Evolutionary conservation across 2,113 vertebrate genomes (phyloP).

Genomic region (Platanista minor): DNA sequence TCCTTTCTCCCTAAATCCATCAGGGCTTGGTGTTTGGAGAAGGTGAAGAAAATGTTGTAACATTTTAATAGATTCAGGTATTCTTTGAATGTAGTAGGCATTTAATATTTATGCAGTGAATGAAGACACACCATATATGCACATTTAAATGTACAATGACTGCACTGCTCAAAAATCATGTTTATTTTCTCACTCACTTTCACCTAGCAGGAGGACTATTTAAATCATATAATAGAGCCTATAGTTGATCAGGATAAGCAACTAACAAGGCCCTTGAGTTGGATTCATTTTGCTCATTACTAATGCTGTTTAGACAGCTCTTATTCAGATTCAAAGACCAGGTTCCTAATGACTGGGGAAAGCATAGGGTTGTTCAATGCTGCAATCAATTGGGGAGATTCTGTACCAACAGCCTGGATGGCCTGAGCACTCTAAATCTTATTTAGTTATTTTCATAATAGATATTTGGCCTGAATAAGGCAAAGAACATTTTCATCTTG

Average conservation of each 20-base stretch:
- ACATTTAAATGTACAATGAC: background rate
- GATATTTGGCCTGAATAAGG: background rate
- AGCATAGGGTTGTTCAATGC: background rate
- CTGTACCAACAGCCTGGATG: background rate
- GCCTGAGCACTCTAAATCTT: background rate
- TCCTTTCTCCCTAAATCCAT: conserved; percentile 14
- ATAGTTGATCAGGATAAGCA: background rate
- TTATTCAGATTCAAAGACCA: background rate
- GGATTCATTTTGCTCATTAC: background rate
- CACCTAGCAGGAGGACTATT: background rate
- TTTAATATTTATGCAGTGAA: background rate
- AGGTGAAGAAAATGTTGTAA: background rate
- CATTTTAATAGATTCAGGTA: background rate
- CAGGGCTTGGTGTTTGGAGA: background rate
- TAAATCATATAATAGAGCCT: background rate
- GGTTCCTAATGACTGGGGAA: background rate
- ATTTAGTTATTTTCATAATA: background rate
- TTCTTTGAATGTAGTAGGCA: background rate
- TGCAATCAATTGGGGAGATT: background rate
- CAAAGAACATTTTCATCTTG: background rate
- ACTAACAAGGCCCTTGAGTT: background rate
- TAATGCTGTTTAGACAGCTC: background rate
- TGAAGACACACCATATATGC: background rate
- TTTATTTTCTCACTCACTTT: background rate
- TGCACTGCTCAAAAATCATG: background rate